Evolutionary conservation across 2,113 vertebrate genomes (phyloP).

Genomic region (Thermophis baileyi): DNA sequence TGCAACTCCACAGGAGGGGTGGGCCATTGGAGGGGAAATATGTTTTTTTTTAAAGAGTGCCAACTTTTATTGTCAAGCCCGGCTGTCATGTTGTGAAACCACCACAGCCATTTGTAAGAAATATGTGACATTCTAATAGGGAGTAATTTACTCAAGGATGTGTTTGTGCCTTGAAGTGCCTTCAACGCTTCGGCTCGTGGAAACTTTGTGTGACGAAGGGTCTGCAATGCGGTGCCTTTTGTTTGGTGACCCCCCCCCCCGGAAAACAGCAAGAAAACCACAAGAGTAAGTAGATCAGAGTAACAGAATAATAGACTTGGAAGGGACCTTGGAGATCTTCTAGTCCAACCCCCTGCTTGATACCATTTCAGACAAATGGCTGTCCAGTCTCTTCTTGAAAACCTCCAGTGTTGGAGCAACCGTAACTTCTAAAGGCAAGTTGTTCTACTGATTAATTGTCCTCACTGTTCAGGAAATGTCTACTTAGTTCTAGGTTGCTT

Average conservation of each 20-base stretch:
- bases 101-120: conserved; percentile 77
- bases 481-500: too few species aligned
- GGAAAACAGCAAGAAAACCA: conserved; percentile 44
- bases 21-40: conserved; percentile 53
- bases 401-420: too few species aligned
- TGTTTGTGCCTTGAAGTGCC: conserved; percentile 79
- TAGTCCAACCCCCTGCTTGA: too few species aligned
- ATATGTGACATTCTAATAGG: conserved; percentile 83
- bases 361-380: too few species aligned
- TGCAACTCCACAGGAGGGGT: not conserved
- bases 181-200: conserved; percentile 66
- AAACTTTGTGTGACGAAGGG: conserved; percentile 69
- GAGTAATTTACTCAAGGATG: conserved; percentile 83
- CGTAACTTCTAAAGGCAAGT: too few species aligned
- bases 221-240: conserved; percentile 67
- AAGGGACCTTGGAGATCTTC: too few species aligned
- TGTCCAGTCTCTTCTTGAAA: too few species aligned
- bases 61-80: conserved; percentile 77
- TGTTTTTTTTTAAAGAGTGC: conserved; percentile 62
- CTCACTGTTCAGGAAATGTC: too few species aligned
- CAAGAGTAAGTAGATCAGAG: too few species aligned
- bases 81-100: conserved; percentile 77
- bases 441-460: too few species aligned
- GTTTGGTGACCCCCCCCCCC: conserved; percentile 57
- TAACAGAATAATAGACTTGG: too few species aligned